Evolutionary conservation across 2,113 vertebrate genomes (phyloP).

Genomic region (Datnioides undecimradiatus): DNA sequence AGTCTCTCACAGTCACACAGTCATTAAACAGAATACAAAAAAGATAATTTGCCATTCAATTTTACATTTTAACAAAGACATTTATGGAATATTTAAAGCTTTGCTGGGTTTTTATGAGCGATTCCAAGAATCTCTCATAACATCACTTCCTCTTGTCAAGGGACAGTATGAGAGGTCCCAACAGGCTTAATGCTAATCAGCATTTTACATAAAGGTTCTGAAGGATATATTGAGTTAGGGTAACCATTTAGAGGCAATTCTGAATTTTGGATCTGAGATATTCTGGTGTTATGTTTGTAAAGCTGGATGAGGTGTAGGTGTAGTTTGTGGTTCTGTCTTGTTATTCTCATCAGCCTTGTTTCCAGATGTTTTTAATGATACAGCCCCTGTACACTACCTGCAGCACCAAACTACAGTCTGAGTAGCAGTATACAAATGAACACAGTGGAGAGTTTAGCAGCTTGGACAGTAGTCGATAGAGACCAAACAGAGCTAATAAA

Average conservation of each 20-base stretch:
- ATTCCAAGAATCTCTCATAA: too few species aligned
- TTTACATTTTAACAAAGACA: too few species aligned
- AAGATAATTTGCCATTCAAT: not conserved
- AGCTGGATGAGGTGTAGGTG: too few species aligned
- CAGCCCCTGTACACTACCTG: not conserved
- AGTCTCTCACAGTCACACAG: conserved; percentile 69
- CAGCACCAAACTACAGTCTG: not conserved
- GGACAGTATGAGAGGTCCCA: not conserved
- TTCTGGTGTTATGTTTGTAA: too few species aligned
- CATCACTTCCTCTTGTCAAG: not conserved
- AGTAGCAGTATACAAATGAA: too few species aligned
- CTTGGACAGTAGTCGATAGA: not conserved
- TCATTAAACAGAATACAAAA: too few species aligned
- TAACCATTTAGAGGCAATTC: too few species aligned
- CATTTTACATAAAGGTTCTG: too few species aligned
- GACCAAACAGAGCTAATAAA: not conserved
- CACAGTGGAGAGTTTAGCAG: not conserved
- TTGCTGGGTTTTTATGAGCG: too few species aligned
- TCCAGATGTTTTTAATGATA: not conserved
- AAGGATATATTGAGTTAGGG: too few species aligned
- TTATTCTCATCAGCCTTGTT: not conserved
- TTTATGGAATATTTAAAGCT: too few species aligned
- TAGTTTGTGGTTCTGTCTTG: not conserved
- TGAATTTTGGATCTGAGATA: too few species aligned
- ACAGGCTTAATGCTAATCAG: not conserved